Percentiles rank a stretch among this genome's conserved stretches.
Evolutionary conservation across 2,113 vertebrate genomes (phyloP).

Genomic region (Vombatus ursinus): DNA sequence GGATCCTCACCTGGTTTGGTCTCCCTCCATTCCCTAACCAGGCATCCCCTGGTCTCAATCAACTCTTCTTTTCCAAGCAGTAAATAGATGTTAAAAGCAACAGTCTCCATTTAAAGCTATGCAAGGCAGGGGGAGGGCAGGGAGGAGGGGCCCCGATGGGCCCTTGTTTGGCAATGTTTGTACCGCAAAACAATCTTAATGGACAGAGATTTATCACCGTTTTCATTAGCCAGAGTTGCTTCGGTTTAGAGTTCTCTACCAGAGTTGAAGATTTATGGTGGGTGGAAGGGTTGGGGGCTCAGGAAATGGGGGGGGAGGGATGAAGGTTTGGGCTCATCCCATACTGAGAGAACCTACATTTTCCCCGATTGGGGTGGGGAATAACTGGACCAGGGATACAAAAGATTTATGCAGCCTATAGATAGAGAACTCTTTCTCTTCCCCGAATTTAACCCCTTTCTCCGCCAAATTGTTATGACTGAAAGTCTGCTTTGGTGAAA

Average conservation of each 20-base stretch:
- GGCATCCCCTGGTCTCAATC: background rate
- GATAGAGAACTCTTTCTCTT: background rate
- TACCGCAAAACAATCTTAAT: constrained; percentile 56
- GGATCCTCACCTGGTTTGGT: background rate
- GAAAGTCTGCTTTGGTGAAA: background rate
- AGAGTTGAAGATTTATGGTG: constrained; percentile 59
- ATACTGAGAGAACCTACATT: background rate
- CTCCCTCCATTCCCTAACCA: background rate
- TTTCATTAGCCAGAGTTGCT: constrained; percentile 54
- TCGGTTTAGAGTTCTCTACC: constrained; percentile 56
- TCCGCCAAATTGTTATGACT: background rate
- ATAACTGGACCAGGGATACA: background rate
- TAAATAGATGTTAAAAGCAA: constrained; percentile 48
- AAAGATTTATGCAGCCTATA: background rate
- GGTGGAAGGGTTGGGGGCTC: constrained; percentile 28
- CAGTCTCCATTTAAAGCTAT: constrained; percentile 66
- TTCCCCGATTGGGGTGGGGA: background rate
- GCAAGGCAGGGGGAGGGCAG: accelerated
- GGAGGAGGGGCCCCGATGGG: constrained; percentile 65
- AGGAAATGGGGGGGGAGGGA: background rate
- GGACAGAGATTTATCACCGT: constrained; percentile 63
- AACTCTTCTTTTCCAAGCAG: background rate
- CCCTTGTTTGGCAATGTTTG: constrained; percentile 72
- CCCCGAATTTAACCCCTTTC: background rate
- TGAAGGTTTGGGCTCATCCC: constrained; percentile 38